A percentile compares a stretch with the other conserved stretches of the same genome.
These are phyloP conservation scores for Leptinotarsa tumamoca DNA, from an alignment of 2,888 invertebrate species.

Conservation along the genomic window DNA sequence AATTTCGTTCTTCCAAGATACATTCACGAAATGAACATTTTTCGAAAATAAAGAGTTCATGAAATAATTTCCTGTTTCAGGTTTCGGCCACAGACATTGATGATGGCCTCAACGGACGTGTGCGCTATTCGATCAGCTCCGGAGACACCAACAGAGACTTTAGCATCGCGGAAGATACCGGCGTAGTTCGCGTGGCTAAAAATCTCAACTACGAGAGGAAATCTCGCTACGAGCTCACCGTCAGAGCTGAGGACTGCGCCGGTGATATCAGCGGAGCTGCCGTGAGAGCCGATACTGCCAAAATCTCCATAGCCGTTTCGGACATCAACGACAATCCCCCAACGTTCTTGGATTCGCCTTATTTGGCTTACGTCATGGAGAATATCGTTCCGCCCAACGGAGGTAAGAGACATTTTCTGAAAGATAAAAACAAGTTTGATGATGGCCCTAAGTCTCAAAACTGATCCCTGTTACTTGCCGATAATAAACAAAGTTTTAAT, in stretches of 20 bases:
- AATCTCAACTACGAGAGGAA: conserved; percentile 94
- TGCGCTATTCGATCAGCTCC: conserved; percentile 88
- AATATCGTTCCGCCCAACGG: conserved; percentile 85
- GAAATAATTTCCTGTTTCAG: conserved; percentile 64
- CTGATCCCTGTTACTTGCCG: background rate
- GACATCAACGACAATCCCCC: conserved; percentile 96
- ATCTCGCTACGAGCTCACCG: conserved; percentile 83
- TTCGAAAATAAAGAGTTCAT: background rate
- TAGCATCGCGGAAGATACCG: conserved; percentile 91
- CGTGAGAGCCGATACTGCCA: conserved; percentile 80
- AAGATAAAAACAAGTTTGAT: background rate
- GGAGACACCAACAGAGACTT: conserved; percentile 94
- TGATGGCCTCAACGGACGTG: conserved; percentile 89
- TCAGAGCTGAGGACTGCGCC: conserved; percentile 90
- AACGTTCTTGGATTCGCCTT: conserved; percentile 92
- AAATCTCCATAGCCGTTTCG: conserved; percentile 85
- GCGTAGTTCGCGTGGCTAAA: conserved; percentile 90
- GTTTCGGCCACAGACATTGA: conserved; percentile 91
- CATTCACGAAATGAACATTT: no score
- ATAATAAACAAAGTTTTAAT: background rate
- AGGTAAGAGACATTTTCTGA: conserved; percentile 56
- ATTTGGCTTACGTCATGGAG: conserved; percentile 93
- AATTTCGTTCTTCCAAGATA: background rate
- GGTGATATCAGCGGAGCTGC: conserved; percentile 72
- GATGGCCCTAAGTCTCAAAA: background rate